These are phyloP conservation scores for Phrynocephalus versicolor DNA, from an alignment of 2,113 vertebrate genomes.

Conservation along the genomic window DNA sequence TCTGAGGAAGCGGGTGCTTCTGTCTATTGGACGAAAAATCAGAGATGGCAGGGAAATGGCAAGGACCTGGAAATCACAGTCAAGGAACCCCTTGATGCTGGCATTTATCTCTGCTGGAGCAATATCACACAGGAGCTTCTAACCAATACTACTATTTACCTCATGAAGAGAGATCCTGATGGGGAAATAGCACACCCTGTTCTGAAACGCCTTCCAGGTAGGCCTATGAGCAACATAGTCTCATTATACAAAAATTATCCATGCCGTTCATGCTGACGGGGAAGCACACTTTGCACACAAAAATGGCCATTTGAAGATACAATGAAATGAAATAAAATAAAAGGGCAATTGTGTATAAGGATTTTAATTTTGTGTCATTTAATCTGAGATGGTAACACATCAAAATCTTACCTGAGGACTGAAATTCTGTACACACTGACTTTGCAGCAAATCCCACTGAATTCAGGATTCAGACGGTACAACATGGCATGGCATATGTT, in stretches of 20 bases:
- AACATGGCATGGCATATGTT: background rate
- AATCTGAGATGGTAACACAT: too few relatives aligned
- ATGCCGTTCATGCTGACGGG: too few relatives aligned
- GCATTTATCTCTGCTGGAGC: background rate
- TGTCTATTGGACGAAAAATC: background rate
- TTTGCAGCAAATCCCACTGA: too few relatives aligned
- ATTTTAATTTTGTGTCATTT: too few relatives aligned
- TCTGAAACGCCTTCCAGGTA: background rate
- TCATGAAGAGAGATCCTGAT: background rate
- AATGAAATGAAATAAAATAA: too few relatives aligned
- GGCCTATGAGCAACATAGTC: background rate
- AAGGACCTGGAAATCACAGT: background rate
- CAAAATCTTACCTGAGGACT: background rate
- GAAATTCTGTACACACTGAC: too few relatives aligned
- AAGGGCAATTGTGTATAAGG: too few relatives aligned
- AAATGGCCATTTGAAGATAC: too few relatives aligned
- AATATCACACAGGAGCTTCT: background rate
- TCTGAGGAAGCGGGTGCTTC: background rate
- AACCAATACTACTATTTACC: background rate
- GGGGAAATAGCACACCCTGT: background rate
- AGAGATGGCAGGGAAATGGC: background rate
- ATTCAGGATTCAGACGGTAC: too few relatives aligned
- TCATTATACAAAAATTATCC: background rate
- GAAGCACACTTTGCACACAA: too few relatives aligned
- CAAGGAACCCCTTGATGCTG: background rate